Base-by-base conservation (phyloP, 2,888 invertebrate species). In the Yponomeuta malinellus region DNA sequence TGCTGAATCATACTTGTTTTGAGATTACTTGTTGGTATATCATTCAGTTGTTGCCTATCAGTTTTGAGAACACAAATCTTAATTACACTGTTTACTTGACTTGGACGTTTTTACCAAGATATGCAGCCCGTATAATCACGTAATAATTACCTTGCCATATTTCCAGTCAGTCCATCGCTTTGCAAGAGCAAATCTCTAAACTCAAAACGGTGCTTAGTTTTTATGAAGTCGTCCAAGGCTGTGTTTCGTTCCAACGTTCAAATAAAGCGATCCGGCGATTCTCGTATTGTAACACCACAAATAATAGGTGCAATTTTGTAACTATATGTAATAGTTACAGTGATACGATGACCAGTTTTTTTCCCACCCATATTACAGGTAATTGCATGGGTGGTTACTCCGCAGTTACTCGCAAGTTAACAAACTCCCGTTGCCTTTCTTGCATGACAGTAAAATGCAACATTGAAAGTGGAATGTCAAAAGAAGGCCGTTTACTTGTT, bases 271-370 rank as follows among this genome's bases (percentile, higher is more conserved):
- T 59, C 52, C 12, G 12, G 52, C 5, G 52, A 59, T 15, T 2
- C 3, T 59, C 43, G n/a, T 67, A 37, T 67, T 43, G 43, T 71
- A 68, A 71, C 59, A 71, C 23, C 66, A 59, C 29, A 59, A 68
- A 68, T 71, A 71, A 67, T 71, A 52, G 68, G 68, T 48, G 23
- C 29, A 59, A 63, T 68, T 68, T 69, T 71, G 71, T 71, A 68
- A 71, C 63, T 12, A 71, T 64, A 71, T 71, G 68, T 68, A 71
- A 71, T 69, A 63, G 59, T 69, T 71, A 63, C 66, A 70, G 48
- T 37, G 64, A 66, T 67, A 33, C 43, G 64, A 71, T 66, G 64
- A 71, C 52, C 52, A 15, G 52, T 59, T 59, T 59, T 59, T 59
- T 59, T 59, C 1, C 52, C 52, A 59, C 52, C 52, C 43, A 67